Evolutionary conservation across 2,797 vertebrate genomes (phyloP), one percentile per base, ranked within the genome.

Genomic region (Spinus olivaceus): DNA sequence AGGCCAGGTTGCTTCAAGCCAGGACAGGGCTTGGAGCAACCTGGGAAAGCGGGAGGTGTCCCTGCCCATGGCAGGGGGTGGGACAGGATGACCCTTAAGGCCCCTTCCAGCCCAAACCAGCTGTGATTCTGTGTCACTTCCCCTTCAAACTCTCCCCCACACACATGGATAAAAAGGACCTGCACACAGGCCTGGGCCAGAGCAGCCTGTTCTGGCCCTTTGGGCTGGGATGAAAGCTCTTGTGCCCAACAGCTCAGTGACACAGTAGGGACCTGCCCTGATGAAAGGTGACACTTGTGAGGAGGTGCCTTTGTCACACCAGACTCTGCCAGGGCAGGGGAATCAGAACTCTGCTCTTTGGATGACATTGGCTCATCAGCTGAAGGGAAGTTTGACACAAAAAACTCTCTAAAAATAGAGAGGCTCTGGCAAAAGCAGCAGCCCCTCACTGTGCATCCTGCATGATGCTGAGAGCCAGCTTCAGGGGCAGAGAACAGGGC

Each of bases 321-420:
- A 42, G 89, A 24, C 5, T 6, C 49, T 60, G 65, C 37, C 5
- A 5, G 47, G 79, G 35, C 5, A 0, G 1, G 65, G 44, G 32
- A 86, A 51, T 53, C 2, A 4, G 14, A 42, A 79, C 77, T 86
- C 53, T 2, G 44, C 15, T 88, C 94, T 84, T 94, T 87, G 78
- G 70, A 57, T 93, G 91, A 93, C 90, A 66, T 51, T 96, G 88
- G 73, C 28, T 84, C 35, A 15, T 65, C 88, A 90, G 86, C 70
- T 72, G 73, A 71, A 57, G 59, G 66, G 47, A 93, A 88, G 54
- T 90, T 69, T 61, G 73, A 93, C 80, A 95, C 70, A 92, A 81
- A 94, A 93, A 80, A 1, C 4, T 44, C 82, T 91, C 92, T 65
- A 95, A 96, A 94, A 96, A 94, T 79, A 96, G 88, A 94, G 77